Percentiles rank a stretch among this genome's conserved stretches.
These are phyloP conservation scores for Chloroceryle inda DNA, from an alignment of 2,797 vertebrate species.

Conservation along the genomic window DNA sequence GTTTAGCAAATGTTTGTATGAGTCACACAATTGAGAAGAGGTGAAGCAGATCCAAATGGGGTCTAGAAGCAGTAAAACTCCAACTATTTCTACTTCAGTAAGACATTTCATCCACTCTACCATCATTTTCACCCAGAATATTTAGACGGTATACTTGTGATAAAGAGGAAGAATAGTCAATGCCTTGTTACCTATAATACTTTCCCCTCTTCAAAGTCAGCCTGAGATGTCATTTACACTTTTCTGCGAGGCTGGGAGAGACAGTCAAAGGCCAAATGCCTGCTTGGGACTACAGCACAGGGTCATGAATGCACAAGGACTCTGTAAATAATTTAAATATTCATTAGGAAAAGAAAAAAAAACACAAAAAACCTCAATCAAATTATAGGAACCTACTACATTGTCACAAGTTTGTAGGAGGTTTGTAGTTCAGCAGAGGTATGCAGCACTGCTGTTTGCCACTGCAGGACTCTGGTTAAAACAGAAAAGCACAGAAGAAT, in stretches of 20 bases:
- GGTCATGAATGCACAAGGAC: accelerated
- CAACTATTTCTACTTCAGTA: neutral
- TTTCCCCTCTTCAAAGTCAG: neutral
- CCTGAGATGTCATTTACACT: neutral
- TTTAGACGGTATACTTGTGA: neutral
- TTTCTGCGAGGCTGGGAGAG: neutral
- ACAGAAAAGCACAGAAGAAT: neutral
- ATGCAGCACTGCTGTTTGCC: neutral
- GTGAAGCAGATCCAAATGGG: neutral
- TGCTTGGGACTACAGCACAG: accelerated
- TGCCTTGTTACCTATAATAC: neutral
- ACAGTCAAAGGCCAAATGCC: neutral
- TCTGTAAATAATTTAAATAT: neutral
- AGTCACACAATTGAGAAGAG: neutral
- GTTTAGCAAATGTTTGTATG: neutral
- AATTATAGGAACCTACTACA: neutral
- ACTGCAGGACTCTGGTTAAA: accelerated
- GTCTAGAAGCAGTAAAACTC: neutral
- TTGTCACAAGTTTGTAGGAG: neutral
- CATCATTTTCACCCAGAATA: neutral
- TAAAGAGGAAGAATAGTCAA: neutral
- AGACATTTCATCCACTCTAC: neutral
- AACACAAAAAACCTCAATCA: too few relatives aligned
- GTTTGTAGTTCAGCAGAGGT: neutral
- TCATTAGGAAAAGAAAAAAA: neutral